phyloP scores from a whole-genome alignment of 2,113 vertebrate species.

The Ictidomys tridecemlineatus region DNA sequence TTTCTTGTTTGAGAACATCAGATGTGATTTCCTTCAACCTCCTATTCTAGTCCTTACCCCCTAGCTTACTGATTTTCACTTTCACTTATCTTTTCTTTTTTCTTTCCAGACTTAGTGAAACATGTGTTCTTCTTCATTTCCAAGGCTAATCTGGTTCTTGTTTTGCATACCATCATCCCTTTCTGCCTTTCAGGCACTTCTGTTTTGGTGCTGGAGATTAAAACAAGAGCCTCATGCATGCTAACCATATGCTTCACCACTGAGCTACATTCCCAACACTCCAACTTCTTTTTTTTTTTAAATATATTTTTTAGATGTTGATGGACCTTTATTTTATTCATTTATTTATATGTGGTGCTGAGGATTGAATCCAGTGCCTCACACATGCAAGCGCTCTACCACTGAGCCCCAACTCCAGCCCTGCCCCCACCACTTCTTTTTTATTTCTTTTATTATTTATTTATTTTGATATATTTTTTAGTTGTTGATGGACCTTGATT shows the following conservation, averaged over 20 bases:
- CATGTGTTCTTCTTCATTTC: not conserved
- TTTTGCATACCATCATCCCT: conserved; percentile 21
- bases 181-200: conserved; percentile 12
- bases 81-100: not conserved
- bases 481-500: too few species aligned
- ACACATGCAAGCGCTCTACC: too few species aligned
- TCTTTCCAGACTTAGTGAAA: not conserved
- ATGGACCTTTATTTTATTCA: too few species aligned
- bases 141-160: not conserved
- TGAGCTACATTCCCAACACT: not conserved
- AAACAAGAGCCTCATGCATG: too few species aligned
- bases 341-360: too few species aligned
- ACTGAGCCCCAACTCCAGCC: too few species aligned
- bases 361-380: too few species aligned
- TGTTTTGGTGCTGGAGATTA: not conserved
- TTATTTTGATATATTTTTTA: too few species aligned
- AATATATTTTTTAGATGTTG: too few species aligned
- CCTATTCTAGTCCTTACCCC: not conserved
- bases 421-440: too few species aligned
- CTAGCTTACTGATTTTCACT: not conserved
- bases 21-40: not conserved
- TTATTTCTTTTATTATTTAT: too few species aligned
- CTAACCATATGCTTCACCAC: too few species aligned
- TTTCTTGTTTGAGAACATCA: not conserved
- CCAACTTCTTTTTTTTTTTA: not conserved